These are phyloP conservation scores for Masnerella sp. DNA, from an alignment of 2,888 invertebrate genomes.

Conservation along the genomic window DNA sequence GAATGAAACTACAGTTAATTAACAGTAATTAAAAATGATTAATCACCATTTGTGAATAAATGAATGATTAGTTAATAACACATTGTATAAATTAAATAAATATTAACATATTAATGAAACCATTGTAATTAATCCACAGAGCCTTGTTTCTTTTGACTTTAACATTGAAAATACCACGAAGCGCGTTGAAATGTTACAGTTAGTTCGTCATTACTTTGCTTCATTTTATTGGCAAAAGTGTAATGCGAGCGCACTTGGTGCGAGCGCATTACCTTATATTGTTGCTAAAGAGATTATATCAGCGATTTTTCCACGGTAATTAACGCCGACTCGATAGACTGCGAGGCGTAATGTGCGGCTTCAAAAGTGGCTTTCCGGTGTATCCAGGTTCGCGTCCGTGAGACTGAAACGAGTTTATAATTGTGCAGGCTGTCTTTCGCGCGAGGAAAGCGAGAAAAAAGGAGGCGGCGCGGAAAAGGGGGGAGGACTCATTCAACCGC, in stretches of 20 bases:
- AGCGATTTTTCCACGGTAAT: slow-evolving; percentile 62
- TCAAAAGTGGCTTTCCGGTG: slow-evolving; percentile 56
- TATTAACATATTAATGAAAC: too few relatives aligned
- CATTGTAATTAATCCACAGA: too few relatives aligned
- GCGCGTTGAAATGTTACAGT: too few relatives aligned
- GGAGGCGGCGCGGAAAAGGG: slow-evolving; percentile 15
- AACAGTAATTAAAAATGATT: too few relatives aligned
- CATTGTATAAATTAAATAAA: too few relatives aligned
- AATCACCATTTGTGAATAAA: too few relatives aligned
- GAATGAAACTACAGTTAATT: too few relatives aligned
- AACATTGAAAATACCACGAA: too few relatives aligned
- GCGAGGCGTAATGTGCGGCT: slow-evolving; percentile 53
- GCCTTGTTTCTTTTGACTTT: too few relatives aligned
- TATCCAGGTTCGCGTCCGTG: slow-evolving; percentile 48
- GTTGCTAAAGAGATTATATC: slow-evolving; percentile 60
- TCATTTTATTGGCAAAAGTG: slow-evolving; percentile 16
- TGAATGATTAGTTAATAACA: too few relatives aligned
- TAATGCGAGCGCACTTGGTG: slow-evolving; percentile 19
- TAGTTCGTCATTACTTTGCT: slow-evolving; percentile 5
- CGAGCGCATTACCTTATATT: slow-evolving; percentile 42
- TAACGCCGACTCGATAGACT: slow-evolving; percentile 58
- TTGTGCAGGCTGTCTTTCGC: slow-evolving; percentile 49
- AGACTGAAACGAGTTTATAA: slow-evolving; percentile 60
- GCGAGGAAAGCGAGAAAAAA: slow-evolving; percentile 24
- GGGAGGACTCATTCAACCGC: slow-evolving; percentile 22